Evolutionary conservation across 1,140 invertebrate species (phyloP), one percentile per base, ranked within the genome.

Genomic region (Ceratoteleas bidentatus): DNA sequence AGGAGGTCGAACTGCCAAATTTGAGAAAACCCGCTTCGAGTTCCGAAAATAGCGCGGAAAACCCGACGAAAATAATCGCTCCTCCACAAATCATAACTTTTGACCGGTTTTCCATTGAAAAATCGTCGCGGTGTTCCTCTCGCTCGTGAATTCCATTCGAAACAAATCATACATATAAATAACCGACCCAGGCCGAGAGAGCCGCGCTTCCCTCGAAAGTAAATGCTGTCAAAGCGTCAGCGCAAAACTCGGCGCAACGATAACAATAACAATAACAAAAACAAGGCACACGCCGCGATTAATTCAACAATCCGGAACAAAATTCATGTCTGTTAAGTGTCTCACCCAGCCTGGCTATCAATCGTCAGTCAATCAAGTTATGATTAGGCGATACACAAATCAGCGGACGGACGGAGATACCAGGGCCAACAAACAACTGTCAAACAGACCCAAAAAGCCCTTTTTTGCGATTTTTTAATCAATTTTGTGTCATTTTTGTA

Each of bases 161-260:
- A 75, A 78, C 70, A 78, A 83, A 83, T 78, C 74, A 78, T 77
- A 83, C 64, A 40, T 83, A 83, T 83, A 83, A 83, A 83, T 79
- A 83, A 83, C 75, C 70, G 76, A 83, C 75, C 75, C 68, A 79
- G 76, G 68, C 77, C 33, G 69, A 78, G 69, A 78, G 76, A 66
- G 54, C 11, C 47, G 76, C 49, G 68, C 54, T 79, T 79, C 68
- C 56, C 76, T 79, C 75, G 40, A 65, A 78, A 65, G 68, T 79
- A 78, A 70, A 58, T 65, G 62, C 68, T 79, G 76, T 79, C 76
- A 73, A 79, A 79, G 68, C 54, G 40, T 53, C 70, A 64, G 65
- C 64, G 16, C 62, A 66, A 79, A 73, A 72, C 53, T 75, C 16
- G 49, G 49, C 14, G 33, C 45, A 43, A 61, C 38, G 60, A 57